phyloP scores from a whole-genome alignment of 1,140 invertebrate genomes.

The Drosophila willistoni region DNA sequence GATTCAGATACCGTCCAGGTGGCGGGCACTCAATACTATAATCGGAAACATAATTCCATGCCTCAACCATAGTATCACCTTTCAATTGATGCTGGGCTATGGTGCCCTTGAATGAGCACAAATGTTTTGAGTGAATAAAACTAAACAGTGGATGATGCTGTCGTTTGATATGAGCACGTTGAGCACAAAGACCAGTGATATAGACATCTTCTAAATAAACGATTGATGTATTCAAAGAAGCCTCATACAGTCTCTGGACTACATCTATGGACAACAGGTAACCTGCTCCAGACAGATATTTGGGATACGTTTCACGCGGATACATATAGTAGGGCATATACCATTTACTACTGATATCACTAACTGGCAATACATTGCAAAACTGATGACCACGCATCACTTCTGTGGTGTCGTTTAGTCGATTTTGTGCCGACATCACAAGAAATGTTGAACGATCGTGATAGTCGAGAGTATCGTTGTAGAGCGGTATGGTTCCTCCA shows the following conservation, averaged over 20 bases:
- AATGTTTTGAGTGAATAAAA: conserved; percentile 53
- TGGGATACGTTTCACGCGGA: conserved; percentile 88
- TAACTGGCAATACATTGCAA: conserved; percentile 89
- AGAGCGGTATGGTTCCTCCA: conserved; percentile 79
- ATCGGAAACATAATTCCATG: conserved; percentile 72
- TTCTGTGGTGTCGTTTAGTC: conserved; percentile 76
- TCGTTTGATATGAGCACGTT: conserved; percentile 54
- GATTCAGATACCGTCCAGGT: conserved; percentile 70
- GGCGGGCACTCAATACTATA: conserved; percentile 66
- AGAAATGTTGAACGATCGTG: conserved; percentile 58
- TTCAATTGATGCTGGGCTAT: conserved; percentile 76
- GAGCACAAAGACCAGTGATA: conserved; percentile 87
- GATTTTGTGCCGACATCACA: conserved; percentile 53
- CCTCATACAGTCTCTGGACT: conserved; percentile 87
- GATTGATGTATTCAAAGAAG: conserved; percentile 87
- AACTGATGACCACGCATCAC: conserved; percentile 90
- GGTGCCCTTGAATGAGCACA: conserved; percentile 71
- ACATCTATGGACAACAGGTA: conserved; percentile 91
- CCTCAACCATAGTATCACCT: conserved; percentile 69
- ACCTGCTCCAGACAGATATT: conserved; percentile 93
- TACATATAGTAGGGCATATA: conserved; percentile 93
- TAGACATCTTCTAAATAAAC: conserved; percentile 94
- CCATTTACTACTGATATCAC: conserved; percentile 90
- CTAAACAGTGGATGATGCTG: conserved; percentile 73
- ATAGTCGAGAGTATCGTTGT: conserved; percentile 76